Percentiles rank a stretch among this genome's conserved stretches.
Evolutionary conservation across 1,140 invertebrate genomes (phyloP).

Genomic region (Lasioglossum albipes): DNA sequence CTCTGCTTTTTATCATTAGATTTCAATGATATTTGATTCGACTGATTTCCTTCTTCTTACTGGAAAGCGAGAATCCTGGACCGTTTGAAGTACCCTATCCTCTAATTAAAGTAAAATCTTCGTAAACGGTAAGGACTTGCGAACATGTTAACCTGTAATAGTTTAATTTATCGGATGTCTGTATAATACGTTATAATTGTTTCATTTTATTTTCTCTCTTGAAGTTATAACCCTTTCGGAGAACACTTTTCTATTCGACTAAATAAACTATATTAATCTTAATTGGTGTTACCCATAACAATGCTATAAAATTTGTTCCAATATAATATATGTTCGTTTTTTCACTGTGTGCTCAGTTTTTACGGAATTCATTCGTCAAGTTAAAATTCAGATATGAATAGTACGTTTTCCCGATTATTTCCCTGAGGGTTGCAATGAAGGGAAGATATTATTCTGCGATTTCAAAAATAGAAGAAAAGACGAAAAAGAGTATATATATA

Average conservation of each 20-base stretch:
- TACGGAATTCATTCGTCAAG: neutral
- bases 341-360: neutral
- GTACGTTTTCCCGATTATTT: neutral
- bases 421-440: neutral
- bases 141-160: neutral
- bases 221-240: neutral
- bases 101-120: neutral
- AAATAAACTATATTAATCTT: neutral
- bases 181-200: constrained; percentile 20
- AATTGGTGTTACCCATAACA: neutral
- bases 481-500: neutral
- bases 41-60: no score
- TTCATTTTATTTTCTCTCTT: neutral
- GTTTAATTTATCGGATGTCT: neutral
- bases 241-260: neutral
- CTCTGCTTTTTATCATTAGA: neutral
- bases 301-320: no score
- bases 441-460: neutral
- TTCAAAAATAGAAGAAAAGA: neutral
- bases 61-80: neutral
- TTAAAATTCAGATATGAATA: neutral
- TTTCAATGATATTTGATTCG: neutral
- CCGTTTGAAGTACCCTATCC: constrained; percentile 3
- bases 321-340: no score
- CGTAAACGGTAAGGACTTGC: neutral